Percentiles rank a stretch among this genome's conserved stretches.
Conservation (phyloP, 2,113 vertebrate species). For the Myxocyprinus asiaticus region DNA sequence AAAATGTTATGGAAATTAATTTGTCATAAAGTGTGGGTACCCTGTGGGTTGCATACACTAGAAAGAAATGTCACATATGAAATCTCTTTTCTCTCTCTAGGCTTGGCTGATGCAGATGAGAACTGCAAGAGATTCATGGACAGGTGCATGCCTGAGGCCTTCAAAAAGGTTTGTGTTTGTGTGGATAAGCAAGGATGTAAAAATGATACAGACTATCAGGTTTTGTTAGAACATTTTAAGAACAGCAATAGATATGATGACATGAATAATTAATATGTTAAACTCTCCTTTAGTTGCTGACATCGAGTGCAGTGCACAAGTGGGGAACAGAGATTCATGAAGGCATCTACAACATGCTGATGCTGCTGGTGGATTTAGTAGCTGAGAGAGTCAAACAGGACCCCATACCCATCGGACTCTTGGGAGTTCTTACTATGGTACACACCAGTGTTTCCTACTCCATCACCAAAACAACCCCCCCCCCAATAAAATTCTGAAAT, state of each 20-base stretch:
- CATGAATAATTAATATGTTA: neutral
- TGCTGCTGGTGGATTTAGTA: conserved; percentile 94
- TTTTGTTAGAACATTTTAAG: neutral
- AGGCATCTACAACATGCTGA: conserved; percentile 99
- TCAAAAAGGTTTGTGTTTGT: conserved; percentile 85
- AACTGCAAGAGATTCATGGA: conserved; percentile 98
- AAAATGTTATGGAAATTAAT: too few species aligned
- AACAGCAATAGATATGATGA: neutral
- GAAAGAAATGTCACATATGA: neutral
- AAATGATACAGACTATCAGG: neutral
- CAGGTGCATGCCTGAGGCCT: conserved; percentile 98
- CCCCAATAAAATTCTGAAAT: too few species aligned
- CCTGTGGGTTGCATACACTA: neutral
- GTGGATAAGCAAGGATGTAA: neutral
- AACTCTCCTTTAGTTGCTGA: conserved; percentile 80
- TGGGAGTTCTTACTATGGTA: conserved; percentile 90
- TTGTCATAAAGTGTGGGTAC: too few species aligned
- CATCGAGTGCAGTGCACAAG: conserved; percentile 97
- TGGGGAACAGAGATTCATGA: conserved; percentile 99
- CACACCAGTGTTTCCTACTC: neutral
- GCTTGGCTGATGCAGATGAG: conserved; percentile 95
- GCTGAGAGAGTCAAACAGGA: conserved; percentile 96
- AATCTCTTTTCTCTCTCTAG: conserved; percentile 69
- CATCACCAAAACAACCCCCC: too few species aligned
- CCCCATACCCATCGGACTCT: conserved; percentile 88